These are phyloP conservation scores for Paratilapia polleni DNA, from an alignment of 2,113 vertebrate genomes.

Conservation along the genomic window DNA sequence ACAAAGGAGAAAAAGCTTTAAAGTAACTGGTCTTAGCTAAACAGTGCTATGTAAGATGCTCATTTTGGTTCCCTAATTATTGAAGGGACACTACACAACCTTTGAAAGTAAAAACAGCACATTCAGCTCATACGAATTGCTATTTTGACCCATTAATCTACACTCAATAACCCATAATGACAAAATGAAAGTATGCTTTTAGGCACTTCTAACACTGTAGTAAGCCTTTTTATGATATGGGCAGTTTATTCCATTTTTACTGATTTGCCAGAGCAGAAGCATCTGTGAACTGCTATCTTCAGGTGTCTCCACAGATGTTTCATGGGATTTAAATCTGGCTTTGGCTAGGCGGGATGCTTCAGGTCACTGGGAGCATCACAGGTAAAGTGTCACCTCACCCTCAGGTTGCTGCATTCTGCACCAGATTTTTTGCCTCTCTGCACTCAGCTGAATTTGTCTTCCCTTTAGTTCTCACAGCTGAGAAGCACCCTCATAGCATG, in stretches of 20 bases:
- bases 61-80: neutral
- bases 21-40: fast-evolving
- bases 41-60: neutral
- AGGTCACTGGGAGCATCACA: neutral
- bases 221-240: too few relatives aligned
- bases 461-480: neutral
- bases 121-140: neutral
- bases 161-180: neutral
- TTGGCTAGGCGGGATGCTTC: neutral
- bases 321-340: too few relatives aligned
- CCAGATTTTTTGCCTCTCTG: neutral
- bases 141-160: neutral
- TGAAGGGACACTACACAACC: neutral
- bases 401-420: neutral
- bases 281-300: too few relatives aligned
- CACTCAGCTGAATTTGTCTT: neutral
- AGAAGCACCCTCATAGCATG: neutral
- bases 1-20: neutral
- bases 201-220: too few relatives aligned
- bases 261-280: neutral
- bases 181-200: neutral
- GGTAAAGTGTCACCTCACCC: neutral
- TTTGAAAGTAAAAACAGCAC: neutral
- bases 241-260: neutral
- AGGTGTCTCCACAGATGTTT: too few relatives aligned